Evolutionary conservation across 2,797 vertebrate genomes (phyloP).

Genomic region (Malacoraja senta): DNA sequence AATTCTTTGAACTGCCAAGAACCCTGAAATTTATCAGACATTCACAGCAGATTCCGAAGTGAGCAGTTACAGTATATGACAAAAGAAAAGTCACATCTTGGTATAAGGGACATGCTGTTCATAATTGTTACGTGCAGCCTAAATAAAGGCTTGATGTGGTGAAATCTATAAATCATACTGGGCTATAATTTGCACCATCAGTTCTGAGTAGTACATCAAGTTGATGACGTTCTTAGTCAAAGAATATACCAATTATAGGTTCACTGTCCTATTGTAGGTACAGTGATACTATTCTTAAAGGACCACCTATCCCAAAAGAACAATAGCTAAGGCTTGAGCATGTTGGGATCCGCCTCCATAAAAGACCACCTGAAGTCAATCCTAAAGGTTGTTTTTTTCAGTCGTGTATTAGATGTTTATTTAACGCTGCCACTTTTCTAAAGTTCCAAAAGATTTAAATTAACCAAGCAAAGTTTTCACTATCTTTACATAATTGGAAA

Average conservation of each 20-base stretch:
- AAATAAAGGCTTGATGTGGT: constrained; percentile 36
- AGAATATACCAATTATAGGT: constrained; percentile 38
- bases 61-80: constrained; percentile 36
- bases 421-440: constrained; percentile 32
- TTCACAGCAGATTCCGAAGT: constrained; percentile 36
- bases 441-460: constrained; percentile 24
- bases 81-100: constrained; percentile 37
- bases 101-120: constrained; percentile 37
- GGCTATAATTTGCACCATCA: constrained; percentile 38
- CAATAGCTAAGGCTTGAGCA: constrained; percentile 19
- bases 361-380: constrained; percentile 31
- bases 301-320: constrained; percentile 36
- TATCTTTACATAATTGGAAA: neutral
- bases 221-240: constrained; percentile 38
- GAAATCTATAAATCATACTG: constrained; percentile 38
- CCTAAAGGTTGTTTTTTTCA: constrained; percentile 25
- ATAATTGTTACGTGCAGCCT: constrained; percentile 38
- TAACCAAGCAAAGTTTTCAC: constrained; percentile 11
- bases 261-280: constrained; percentile 35
- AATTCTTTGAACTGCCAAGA: constrained; percentile 28
- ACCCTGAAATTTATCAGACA: constrained; percentile 37
- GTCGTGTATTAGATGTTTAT: constrained; percentile 19
- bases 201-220: constrained; percentile 37
- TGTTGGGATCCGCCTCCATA: constrained; percentile 7
- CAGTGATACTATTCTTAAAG: constrained; percentile 38